Percentiles rank a stretch among this genome's conserved stretches.
phyloP scores from a whole-genome alignment of 2,888 invertebrate genomes.

The Pogonocherus hispidulus region DNA sequence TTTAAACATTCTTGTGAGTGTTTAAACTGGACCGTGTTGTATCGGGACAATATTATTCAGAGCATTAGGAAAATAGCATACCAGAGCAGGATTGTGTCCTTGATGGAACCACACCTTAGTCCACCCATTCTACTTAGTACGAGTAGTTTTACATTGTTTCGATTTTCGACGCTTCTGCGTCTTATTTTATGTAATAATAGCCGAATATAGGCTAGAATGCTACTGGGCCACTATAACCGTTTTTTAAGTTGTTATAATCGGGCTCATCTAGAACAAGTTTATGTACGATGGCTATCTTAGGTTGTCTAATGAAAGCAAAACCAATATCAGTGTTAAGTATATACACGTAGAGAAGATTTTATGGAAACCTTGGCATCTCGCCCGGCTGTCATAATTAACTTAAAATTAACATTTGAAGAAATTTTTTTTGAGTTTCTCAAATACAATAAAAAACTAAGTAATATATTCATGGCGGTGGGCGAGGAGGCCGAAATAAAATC shows the following conservation, averaged over 20 bases:
- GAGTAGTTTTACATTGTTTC: not conserved
- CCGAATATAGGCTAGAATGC: not conserved
- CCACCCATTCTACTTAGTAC: not conserved
- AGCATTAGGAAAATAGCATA: conserved; percentile 17
- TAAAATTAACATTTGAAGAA: no score
- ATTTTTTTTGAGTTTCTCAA: no score
- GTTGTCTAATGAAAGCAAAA: not conserved
- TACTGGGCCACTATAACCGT: not conserved
- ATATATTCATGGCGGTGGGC: no score
- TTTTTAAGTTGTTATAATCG: not conserved
- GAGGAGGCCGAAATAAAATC: no score
- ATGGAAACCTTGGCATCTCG: no score
- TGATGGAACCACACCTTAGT: conserved; percentile 5
- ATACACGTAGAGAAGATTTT: no score
- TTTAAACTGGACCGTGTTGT: no score
- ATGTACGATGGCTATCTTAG: not conserved
- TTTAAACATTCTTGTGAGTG: no score
- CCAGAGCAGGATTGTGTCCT: conserved; percentile 16
- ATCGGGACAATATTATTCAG: conserved; percentile 2
- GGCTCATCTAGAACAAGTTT: not conserved
- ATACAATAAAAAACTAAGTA: no score
- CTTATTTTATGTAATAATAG: conserved; percentile 7
- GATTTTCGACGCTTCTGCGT: conserved; percentile 7
- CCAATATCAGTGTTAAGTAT: no score
- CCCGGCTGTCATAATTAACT: no score